Conservation (phyloP, 2,888 invertebrate species). For the Hydriomena furcata region DNA sequence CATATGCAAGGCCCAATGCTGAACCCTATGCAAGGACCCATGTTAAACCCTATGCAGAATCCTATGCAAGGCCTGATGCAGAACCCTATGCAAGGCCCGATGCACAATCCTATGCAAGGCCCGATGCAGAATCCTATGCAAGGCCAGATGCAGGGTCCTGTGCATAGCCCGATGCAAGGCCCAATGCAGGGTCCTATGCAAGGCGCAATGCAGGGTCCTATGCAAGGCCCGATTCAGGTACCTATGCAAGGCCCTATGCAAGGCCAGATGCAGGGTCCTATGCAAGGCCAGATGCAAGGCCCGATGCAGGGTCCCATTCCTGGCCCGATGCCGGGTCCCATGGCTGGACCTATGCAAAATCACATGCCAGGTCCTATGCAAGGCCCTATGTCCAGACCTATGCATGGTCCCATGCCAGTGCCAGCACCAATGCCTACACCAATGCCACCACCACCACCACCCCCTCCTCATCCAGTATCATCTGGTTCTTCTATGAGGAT, state of each 20-base stretch:
- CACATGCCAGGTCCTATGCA: conserved; percentile 1
- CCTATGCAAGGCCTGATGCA: too few relatives aligned
- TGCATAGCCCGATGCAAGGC: background rate
- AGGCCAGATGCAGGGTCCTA: conserved; percentile 24
- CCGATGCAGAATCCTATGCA: background rate
- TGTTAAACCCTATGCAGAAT: too few relatives aligned
- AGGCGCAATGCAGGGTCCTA: conserved; percentile 5
- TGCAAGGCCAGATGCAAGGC: conserved; percentile 31
- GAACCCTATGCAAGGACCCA: conserved; percentile 26
- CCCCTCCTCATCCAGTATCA: conserved; percentile 16
- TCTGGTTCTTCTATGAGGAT: conserved; percentile 5
- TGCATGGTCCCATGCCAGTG: background rate
- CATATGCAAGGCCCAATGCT: conserved; percentile 31
- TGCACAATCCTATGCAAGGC: conserved; percentile 25
- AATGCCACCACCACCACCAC: conserved; percentile 34
- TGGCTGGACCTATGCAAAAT: conserved; percentile 13
- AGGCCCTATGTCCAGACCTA: background rate
- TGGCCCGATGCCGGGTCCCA: conserved; percentile 26
- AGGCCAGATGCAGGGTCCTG: too few relatives aligned
- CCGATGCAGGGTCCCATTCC: conserved; percentile 33
- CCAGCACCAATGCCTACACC: conserved; percentile 16
- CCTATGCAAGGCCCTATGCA: conserved; percentile 2
- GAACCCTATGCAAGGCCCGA: background rate
- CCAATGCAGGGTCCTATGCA: background rate
- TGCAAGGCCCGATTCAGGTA: conserved; percentile 1